Evolutionary conservation across 37 sponge, comb jelly and placozoan genomes (phyloP).

Genomic region (Cladorhizidae sp.): DNA sequence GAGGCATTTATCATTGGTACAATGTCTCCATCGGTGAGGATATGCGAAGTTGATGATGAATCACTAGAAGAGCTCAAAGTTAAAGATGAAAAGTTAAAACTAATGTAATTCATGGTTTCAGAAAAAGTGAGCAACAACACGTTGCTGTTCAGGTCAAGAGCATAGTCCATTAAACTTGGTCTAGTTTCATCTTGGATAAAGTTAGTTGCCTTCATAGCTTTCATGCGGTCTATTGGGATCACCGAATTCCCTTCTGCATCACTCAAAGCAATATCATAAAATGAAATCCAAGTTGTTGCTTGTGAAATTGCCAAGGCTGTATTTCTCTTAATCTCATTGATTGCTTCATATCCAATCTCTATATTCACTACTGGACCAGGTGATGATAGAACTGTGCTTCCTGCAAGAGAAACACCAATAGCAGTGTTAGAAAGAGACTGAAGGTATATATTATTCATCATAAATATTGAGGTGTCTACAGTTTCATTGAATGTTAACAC

Average conservation of each 20-base stretch:
- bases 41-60: slow-evolving; percentile 23
- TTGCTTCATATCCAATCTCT: slow-evolving; percentile 45
- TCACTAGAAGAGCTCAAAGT: slow-evolving; percentile 52
- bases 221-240: slow-evolving; percentile 14
- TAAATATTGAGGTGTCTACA: slow-evolving; percentile 57
- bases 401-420: slow-evolving; percentile 38
- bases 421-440: slow-evolving; percentile 51
- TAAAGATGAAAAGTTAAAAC: slow-evolving; percentile 49
- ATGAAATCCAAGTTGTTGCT: slow-evolving; percentile 65
- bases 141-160: slow-evolving; percentile 70
- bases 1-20: slow-evolving; percentile 33
- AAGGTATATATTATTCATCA: slow-evolving; percentile 40
- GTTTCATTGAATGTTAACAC: slow-evolving; percentile 84
- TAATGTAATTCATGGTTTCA: slow-evolving; percentile 64
- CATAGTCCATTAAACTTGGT: slow-evolving; percentile 53
- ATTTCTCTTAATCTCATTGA: slow-evolving; percentile 65
- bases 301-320: slow-evolving; percentile 40
- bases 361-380: slow-evolving; percentile 48
- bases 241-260: slow-evolving; percentile 75
- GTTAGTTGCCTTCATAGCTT: slow-evolving; percentile 51
- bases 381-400: slow-evolving; percentile 34
- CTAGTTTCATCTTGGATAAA: slow-evolving; percentile 46
- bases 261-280: slow-evolving; percentile 49
- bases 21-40: slow-evolving; percentile 67
- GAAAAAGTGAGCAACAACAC: slow-evolving; percentile 72